A percentile compares a stretch with the other conserved stretches of the same genome.
These are phyloP conservation scores for Ommatoiulus sabulosus DNA, from an alignment of 2,888 invertebrate genomes.

Conservation along the genomic window DNA sequence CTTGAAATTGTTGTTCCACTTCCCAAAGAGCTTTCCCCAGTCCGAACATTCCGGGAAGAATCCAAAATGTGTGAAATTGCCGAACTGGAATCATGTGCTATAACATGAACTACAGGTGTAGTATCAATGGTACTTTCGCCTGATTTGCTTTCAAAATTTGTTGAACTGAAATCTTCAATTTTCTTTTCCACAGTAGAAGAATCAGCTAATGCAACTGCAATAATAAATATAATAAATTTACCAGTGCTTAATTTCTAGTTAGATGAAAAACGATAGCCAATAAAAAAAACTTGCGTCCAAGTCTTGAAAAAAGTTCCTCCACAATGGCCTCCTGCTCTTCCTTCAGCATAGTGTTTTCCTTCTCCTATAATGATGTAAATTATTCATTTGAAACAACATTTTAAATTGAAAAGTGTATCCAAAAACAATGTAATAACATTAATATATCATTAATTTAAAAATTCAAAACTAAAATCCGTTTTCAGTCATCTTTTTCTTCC, in stretches of 20 bases:
- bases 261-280: background rate
- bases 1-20: background rate
- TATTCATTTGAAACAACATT: background rate
- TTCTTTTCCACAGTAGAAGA: background rate
- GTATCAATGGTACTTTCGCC: background rate
- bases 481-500: too few species aligned
- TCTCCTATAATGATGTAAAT: background rate
- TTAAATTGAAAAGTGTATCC: too few species aligned
- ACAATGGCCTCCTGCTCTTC: slow-evolving; percentile 1
- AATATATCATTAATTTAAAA: too few species aligned
- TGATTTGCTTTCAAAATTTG: background rate
- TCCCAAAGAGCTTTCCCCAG: background rate
- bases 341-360: background rate
- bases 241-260: background rate
- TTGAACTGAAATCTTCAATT: background rate
- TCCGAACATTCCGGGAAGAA: background rate
- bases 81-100: background rate
- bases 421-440: too few species aligned
- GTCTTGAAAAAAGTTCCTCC: background rate
- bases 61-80: background rate
- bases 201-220: background rate
- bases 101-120: slow-evolving; percentile 15
- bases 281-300: background rate
- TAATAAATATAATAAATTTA: background rate
- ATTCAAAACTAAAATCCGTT: too few species aligned